A percentile compares a stretch with the other conserved stretches of the same genome.
Conservation (phyloP, 1,140 invertebrate genomes). For the Thereuonema tuberculata region DNA sequence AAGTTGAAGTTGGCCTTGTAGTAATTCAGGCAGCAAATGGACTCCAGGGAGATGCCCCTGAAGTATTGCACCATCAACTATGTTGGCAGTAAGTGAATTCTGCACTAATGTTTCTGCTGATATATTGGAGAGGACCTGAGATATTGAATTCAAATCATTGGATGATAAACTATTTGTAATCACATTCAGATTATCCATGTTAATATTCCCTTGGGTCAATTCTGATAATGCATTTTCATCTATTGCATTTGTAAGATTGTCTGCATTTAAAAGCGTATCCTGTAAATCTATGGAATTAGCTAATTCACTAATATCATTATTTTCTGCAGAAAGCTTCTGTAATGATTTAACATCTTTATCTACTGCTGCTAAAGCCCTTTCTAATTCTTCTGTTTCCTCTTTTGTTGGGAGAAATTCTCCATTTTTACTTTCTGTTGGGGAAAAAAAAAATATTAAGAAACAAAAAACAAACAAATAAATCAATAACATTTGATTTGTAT, state of each 20-base stretch:
- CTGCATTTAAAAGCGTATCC: conserved; percentile 16
- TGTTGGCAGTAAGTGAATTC: conserved; percentile 8
- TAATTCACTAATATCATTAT: conserved; percentile 10
- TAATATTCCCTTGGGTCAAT: conserved; percentile 8
- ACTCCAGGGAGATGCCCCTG: neutral
- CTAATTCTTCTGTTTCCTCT: conserved; percentile 68
- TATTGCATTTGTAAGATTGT: conserved; percentile 21
- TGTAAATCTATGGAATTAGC: conserved; percentile 13
- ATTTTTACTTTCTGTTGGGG: conserved; percentile 21
- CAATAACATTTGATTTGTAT: neutral
- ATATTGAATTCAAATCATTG: conserved; percentile 26
- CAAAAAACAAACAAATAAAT: neutral
- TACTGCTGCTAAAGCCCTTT: conserved; percentile 64
- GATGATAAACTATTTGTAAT: conserved; percentile 26
- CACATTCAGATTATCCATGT: conserved; percentile 20
- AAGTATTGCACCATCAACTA: conserved; percentile 4
- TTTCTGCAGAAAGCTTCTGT: conserved; percentile 44
- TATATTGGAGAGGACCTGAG: conserved; percentile 25
- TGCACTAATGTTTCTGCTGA: conserved; percentile 18
- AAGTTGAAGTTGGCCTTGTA: conserved; percentile 3
- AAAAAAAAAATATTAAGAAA: conserved; percentile 8
- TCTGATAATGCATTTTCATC: conserved; percentile 19
- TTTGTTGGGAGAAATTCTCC: conserved; percentile 51
- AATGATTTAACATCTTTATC: conserved; percentile 37
- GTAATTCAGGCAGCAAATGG: neutral